Conservation (phyloP, 2,113 vertebrate genomes). For the Anolis sagrei region DNA sequence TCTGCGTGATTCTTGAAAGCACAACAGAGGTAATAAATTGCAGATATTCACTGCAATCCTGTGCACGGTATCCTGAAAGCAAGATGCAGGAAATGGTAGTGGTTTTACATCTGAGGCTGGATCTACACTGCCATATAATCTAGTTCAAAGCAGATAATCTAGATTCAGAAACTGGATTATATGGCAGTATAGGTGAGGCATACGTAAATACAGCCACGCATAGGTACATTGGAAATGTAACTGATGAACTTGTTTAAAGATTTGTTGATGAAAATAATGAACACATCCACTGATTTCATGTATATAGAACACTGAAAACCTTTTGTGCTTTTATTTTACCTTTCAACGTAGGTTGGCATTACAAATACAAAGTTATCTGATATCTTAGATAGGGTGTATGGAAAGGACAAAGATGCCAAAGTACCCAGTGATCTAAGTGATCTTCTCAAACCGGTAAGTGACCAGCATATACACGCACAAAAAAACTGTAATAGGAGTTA, state of each 20-base stretch:
- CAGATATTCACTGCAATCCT: not conserved
- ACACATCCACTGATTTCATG: not conserved
- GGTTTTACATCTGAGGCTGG: not conserved
- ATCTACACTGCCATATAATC: too few species aligned
- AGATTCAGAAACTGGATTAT: too few species aligned
- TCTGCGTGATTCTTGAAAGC: not conserved
- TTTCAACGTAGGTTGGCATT: slow-evolving; percentile 64
- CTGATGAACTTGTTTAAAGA: not conserved
- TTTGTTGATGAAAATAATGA: not conserved
- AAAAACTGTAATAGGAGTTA: slow-evolving; percentile 28
- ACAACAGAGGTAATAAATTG: not conserved
- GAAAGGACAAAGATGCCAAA: slow-evolving; percentile 28
- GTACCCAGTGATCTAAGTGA: slow-evolving; percentile 42
- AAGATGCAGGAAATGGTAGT: not conserved
- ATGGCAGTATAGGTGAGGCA: too few species aligned
- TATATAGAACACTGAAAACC: not conserved
- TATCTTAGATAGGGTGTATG: slow-evolving; percentile 49
- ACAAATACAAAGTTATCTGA: slow-evolving; percentile 52
- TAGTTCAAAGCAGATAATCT: too few species aligned
- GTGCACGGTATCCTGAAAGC: not conserved
- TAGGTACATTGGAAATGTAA: not conserved
- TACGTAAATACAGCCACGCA: not conserved
- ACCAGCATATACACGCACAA: not conserved
- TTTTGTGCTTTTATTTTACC: slow-evolving; percentile 11
- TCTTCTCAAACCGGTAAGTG: slow-evolving; percentile 62